Evolutionary conservation across 2,113 vertebrate genomes (phyloP).

Genomic region (Calypte anna): DNA sequence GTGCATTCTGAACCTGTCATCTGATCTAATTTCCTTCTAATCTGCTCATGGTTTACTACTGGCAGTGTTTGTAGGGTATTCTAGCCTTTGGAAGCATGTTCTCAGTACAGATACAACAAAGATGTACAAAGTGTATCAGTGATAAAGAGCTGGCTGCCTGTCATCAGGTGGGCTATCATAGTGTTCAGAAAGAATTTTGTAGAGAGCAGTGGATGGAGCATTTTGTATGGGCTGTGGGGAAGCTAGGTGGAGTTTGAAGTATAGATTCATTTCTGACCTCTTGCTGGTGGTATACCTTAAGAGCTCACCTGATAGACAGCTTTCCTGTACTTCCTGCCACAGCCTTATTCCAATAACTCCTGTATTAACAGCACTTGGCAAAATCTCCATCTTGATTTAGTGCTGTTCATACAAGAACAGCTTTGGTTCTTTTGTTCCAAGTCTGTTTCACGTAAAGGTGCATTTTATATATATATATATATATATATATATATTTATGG

Average conservation of each 20-base stretch:
- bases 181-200: neutral
- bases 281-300: neutral
- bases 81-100: neutral
- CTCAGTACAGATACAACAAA: rapidly evolving
- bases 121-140: neutral
- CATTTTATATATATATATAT: neutral
- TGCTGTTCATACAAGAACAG: neutral
- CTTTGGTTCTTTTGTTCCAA: neutral
- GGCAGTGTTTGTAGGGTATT: neutral
- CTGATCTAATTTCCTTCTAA: neutral
- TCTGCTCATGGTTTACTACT: neutral
- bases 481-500: neutral
- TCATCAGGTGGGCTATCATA: neutral
- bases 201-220: neutral
- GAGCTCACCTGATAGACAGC: neutral
- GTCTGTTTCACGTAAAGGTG: neutral
- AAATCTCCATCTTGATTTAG: neutral
- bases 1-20: neutral
- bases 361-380: neutral
- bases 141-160: neutral
- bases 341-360: neutral
- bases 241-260: neutral
- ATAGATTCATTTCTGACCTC: neutral
- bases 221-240: neutral
- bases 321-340: neutral